Evolutionary conservation across 2,113 vertebrate genomes (phyloP), one percentile per base, ranked within the genome.

Genomic region (Cettia cetti): DNA sequence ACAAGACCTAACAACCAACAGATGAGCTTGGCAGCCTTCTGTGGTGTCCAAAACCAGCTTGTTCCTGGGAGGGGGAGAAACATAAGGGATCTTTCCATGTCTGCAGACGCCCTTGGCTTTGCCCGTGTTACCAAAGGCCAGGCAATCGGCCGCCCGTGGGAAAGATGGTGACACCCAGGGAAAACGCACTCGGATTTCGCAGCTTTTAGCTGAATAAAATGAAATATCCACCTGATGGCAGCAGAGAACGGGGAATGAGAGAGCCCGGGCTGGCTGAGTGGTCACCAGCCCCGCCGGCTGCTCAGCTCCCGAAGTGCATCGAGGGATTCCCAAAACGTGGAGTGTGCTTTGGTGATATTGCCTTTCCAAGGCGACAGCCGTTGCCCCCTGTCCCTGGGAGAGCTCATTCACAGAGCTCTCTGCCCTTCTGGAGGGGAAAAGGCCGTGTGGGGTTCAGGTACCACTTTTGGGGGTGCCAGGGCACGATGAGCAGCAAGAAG

Each of bases 291-390:
- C 31, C 0, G 8, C 24, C 22, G 28, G 6, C 35, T 10, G 2
- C n/a, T 35, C 52, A 1, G 17, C 1, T 45, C 27, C 2, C 1
- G 6, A 1, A 0, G 3, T 0, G 3, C 9, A 0, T 4, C 0
- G 0, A 14, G 44, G 27, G 5, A 4, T 28, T 35, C 56, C 65
- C 17, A 26, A 72, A 57, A 50, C 3, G 2, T 0, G 0, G 64
- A 54, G 14, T 0, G 0, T n/a, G 24, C 11, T 75, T 57, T 26
- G 49, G 23, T 7, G 23, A 8, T 42, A 64, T 18, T 20, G 0
- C 39, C 15, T 61, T 47, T 11, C 54, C 52, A 2, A 0, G 35
- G 30, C 0, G 4, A 72, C 23, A 61, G 33, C 4, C 1, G 0
- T 9, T 13, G 15, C 57, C 45, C 20, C 11, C 18, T 44, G 37